A percentile compares a stretch with the other conserved stretches of the same genome.
Evolutionary conservation across 2,888 invertebrate species (phyloP).

Genomic region (Nesidiocoris tenuis): DNA sequence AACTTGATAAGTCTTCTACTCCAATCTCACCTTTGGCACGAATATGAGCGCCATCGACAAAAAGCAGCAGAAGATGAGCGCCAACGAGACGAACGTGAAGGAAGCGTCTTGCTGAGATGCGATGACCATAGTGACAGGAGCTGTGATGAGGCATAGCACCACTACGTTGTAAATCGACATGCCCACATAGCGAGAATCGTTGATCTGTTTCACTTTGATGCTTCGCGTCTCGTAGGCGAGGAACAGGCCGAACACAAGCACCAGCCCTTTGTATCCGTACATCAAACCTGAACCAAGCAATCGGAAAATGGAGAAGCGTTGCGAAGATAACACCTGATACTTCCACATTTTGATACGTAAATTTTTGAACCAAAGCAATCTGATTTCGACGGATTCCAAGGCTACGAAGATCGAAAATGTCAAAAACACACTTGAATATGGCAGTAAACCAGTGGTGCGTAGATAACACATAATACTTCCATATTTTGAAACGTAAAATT

Average conservation of each 20-base stretch:
- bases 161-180: constrained; percentile 99
- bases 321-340: background rate
- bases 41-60: constrained; percentile 98
- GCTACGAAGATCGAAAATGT: too few relatives aligned
- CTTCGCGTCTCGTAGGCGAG: constrained; percentile 97
- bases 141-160: constrained; percentile 94
- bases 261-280: constrained; percentile 94
- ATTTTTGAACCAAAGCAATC: too few relatives aligned
- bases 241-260: constrained; percentile 95
- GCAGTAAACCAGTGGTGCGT: too few relatives aligned
- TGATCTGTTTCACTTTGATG: constrained; percentile 94
- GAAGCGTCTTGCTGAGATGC: constrained; percentile 96
- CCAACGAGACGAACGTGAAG: constrained; percentile 93
- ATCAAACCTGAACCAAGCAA: constrained; percentile 92
- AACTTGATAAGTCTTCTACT: background rate
- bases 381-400: too few relatives aligned
- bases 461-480: too few relatives aligned
- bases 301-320: constrained; percentile 51
- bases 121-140: constrained; percentile 95
- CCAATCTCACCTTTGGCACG: constrained; percentile 83
- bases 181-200: constrained; percentile 96
- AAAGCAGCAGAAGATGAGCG: constrained; percentile 97
- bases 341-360: too few relatives aligned
- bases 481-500: too few relatives aligned
- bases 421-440: too few relatives aligned